Base-by-base conservation (phyloP, 1,140 invertebrate species). In the Musca vetustissima region DNA sequence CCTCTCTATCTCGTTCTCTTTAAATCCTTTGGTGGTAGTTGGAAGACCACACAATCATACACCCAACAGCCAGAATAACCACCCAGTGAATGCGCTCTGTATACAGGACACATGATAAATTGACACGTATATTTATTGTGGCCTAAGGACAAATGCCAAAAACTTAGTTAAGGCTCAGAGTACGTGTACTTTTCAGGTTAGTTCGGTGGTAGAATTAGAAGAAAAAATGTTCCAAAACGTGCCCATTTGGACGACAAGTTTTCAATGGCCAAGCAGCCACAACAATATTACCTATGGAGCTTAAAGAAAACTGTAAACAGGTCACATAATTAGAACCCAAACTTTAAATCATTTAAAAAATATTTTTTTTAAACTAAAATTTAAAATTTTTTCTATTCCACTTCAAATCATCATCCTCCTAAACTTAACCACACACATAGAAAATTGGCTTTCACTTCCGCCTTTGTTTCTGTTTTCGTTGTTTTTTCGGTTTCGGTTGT, bases 101-200 rank as follows among this genome's bases (percentile, higher is more conserved):
- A 15, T 15, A n/a, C 55, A 59, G 49, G 49, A 43, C 28, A 61
- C 19, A 43, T 61, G 57, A 61, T 61, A 61, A 61, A 61, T 61
- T 61, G 57, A 61, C 57, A 61, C 57, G 57, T 61, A 43, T 61
- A 61, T 61, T 61, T 61, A 61, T 61, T 36, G 57, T 32, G n/a
- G 57, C 57, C 57, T 61, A 15, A 61, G 57, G 57, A 61, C 57
- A 61, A 61, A 61, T 61, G 57, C 19, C 57, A 61, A 32, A n/a
- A 43, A 43, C 36, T 43, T 43, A 43, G 36, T 43, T 43, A 43
- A 43, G 13, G 36, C 36, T 43, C 2, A 43, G 6, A 7, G 11
- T 43, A 43, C 28, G 21, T 61, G 28, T 61, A 61, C 36, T 1
- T 11, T 61, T 61, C n/a, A 43, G 57, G 32, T 9, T 21, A 17